Conservation (phyloP, 2,888 invertebrate genomes). For the Argyresthia albistria region DNA sequence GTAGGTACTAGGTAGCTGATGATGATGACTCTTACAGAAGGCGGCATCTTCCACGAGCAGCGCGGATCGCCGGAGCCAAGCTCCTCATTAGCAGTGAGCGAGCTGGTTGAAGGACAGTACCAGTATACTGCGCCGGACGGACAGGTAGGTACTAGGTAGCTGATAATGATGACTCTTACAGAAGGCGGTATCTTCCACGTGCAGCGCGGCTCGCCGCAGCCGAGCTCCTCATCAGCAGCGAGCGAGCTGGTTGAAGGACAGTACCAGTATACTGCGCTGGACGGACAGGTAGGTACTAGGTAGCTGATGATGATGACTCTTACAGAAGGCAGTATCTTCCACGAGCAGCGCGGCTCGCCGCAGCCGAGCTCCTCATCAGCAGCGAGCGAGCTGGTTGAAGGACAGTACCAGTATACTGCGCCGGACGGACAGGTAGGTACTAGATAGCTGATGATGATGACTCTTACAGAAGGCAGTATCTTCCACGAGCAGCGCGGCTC, state of each 20-base stretch:
- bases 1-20: too few species aligned
- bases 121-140: conserved; percentile 55
- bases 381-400: conserved; percentile 32
- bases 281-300: conserved; percentile 58
- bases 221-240: not conserved
- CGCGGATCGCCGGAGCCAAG: conserved; percentile 22
- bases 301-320: too few species aligned
- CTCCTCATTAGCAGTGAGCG: conserved; percentile 7
- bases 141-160: too few species aligned
- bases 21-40: conserved; percentile 29
- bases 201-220: conserved; percentile 30
- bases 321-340: conserved; percentile 48
- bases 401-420: conserved; percentile 53
- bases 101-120: conserved; percentile 48
- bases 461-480: conserved; percentile 40
- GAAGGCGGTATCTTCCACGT: conserved; percentile 54
- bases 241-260: conserved; percentile 43
- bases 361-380: conserved; percentile 2
- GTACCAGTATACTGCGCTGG: conserved; percentile 52
- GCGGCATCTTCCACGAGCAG: conserved; percentile 53
- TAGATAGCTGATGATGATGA: too few species aligned
- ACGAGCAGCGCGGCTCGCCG: conserved; percentile 41
- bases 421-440: conserved; percentile 58
- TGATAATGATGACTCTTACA: conserved; percentile 20
- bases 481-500: conserved; percentile 48